Percentiles rank a stretch among this genome's conserved stretches.
Conservation (phyloP, 1,140 invertebrate species). For the Drosophila pseudoananassae region DNA sequence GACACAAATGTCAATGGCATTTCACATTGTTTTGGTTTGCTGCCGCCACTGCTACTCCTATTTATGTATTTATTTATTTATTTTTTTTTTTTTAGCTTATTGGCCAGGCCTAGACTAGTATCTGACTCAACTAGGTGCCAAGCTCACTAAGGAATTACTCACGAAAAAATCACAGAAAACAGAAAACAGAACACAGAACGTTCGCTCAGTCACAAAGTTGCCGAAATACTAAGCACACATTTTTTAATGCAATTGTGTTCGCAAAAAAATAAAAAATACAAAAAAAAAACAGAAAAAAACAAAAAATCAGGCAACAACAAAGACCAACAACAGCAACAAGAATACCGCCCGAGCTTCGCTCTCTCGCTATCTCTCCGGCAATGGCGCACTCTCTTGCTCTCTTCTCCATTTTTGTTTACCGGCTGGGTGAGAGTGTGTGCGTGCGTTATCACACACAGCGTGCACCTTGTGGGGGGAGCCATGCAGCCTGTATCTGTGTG, state of each 20-base stretch:
- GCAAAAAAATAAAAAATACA: constrained; percentile 18
- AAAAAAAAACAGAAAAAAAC: constrained; percentile 2
- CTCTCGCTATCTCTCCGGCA: constrained; percentile 25
- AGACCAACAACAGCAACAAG: constrained; percentile 1
- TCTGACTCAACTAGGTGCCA: no score
- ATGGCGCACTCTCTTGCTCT: constrained; percentile 30
- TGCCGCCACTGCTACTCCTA: background rate
- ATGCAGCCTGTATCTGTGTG: background rate
- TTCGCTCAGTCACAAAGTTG: constrained; percentile 77
- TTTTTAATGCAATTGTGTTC: constrained; percentile 75
- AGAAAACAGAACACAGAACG: constrained; percentile 59
- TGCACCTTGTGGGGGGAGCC: constrained; percentile 52
- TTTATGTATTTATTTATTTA: no score
- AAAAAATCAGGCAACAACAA: constrained; percentile 40
- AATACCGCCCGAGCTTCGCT: constrained; percentile 39
- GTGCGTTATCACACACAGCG: constrained; percentile 61
- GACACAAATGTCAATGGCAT: constrained; percentile 59
- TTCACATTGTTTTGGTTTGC: constrained; percentile 43
- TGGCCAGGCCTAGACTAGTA: constrained; percentile 7
- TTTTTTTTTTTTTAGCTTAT: constrained; percentile 3
- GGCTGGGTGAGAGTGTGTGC: constrained; percentile 40
- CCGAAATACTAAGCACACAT: constrained; percentile 79
- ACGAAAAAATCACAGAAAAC: constrained; percentile 42
- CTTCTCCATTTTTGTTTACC: constrained; percentile 64
- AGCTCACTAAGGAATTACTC: constrained; percentile 35